Conservation (phyloP, 2,113 vertebrate genomes). For the Dissostichus mawsoni region DNA sequence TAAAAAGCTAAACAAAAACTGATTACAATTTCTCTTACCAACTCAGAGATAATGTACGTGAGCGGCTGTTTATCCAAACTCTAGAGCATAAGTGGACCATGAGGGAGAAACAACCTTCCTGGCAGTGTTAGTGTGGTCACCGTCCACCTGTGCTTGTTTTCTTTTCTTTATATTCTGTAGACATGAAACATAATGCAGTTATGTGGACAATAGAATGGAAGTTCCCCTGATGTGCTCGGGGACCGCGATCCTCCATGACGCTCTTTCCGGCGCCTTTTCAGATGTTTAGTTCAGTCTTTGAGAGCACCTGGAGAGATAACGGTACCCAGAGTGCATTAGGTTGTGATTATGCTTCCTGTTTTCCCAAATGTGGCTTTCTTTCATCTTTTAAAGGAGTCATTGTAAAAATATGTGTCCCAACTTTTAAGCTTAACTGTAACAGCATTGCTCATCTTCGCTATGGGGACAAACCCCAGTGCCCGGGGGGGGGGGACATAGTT, state of each 20-base stretch:
- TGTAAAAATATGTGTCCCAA: conserved; percentile 46
- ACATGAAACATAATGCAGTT: conserved; percentile 63
- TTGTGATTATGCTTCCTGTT: conserved; percentile 68
- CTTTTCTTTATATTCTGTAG: conserved; percentile 44
- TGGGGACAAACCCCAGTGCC: conserved; percentile 54
- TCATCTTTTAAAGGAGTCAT: conserved; percentile 55
- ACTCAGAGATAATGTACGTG: not conserved
- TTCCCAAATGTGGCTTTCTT: conserved; percentile 48
- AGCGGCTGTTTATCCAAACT: not conserved
- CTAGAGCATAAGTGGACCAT: not conserved
- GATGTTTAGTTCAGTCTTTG: conserved; percentile 60
- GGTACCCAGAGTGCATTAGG: conserved; percentile 58
- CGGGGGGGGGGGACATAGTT: conserved; percentile 39
- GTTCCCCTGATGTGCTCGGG: conserved; percentile 72
- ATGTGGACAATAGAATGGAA: conserved; percentile 74
- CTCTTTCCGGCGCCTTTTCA: conserved; percentile 52
- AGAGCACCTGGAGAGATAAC: conserved; percentile 75
- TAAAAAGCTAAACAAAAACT: not conserved
- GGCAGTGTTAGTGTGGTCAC: conserved; percentile 17
- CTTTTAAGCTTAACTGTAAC: conserved; percentile 64
- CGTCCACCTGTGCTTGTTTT: conserved; percentile 42
- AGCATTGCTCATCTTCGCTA: conserved; percentile 60
- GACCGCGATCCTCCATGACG: conserved; percentile 45
- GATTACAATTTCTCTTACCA: no score
- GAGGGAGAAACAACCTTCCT: not conserved